phyloP scores from a whole-genome alignment of 2,888 invertebrate species.

The Aelia acuminata region DNA sequence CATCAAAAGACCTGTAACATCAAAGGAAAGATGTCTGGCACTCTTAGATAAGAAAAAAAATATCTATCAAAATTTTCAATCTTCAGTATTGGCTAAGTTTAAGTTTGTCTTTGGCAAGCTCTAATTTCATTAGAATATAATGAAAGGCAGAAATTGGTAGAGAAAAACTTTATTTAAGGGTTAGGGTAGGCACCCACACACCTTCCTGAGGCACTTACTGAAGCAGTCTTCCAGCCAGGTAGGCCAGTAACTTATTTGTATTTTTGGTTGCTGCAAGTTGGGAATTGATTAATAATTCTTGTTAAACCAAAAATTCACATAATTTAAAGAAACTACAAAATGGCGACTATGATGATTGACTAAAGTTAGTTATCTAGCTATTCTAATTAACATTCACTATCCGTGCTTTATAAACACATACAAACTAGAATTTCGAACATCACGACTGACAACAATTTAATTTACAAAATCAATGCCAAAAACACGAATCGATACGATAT shows the following conservation, averaged over 20 bases:
- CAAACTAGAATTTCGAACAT: conserved; percentile 8
- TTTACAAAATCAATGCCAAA: conserved; percentile 52
- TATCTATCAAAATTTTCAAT: neutral
- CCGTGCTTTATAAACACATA: conserved; percentile 49
- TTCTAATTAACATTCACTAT: conserved; percentile 60
- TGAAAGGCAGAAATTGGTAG: conserved; percentile 12
- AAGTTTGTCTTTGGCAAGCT: neutral
- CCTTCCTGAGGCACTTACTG: conserved; percentile 47
- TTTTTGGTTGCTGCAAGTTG: conserved; percentile 41
- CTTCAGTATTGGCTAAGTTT: neutral
- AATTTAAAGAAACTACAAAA: conserved; percentile 62
- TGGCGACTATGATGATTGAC: conserved; percentile 62
- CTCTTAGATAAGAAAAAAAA: neutral
- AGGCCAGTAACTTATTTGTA: neutral
- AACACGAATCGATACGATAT: conserved; percentile 59
- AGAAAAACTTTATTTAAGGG: conserved; percentile 53
- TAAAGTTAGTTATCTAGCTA: conserved; percentile 58
- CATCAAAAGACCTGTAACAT: conserved; percentile 59
- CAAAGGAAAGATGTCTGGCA: conserved; percentile 47
- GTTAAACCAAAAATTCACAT: conserved; percentile 46
- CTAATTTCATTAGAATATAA: neutral
- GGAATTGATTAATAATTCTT: conserved; percentile 41
- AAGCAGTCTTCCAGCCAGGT: conserved; percentile 19
- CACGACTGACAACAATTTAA: conserved; percentile 51
- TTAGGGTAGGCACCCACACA: conserved; percentile 60